Evolutionary conservation across 1,140 invertebrate genomes (phyloP), one percentile per base, ranked within the genome.

Genomic region (Magallana ariakensis): DNA sequence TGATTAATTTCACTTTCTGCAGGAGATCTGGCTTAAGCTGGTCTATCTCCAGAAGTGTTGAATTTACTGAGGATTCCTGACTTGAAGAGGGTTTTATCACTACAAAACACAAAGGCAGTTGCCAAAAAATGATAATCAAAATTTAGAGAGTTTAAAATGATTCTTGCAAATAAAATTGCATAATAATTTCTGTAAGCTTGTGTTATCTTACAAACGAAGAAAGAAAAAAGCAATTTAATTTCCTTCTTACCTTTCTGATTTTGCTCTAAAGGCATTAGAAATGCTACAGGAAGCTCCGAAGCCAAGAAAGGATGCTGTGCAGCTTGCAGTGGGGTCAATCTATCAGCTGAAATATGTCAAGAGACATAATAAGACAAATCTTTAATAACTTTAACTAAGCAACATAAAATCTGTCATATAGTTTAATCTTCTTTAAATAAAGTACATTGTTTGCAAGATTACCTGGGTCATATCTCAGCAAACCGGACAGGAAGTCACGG

Each of bases 381-480:
- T 46, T 46, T 46, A 2, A 46, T 46, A 46, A 46, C 33, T 46
- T 46, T 46, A 46, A 46, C 33, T 46, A 46, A 46, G 33, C 33
- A 46, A 46, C 33, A 46, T 5, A 46, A 46, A 46, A 46, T 46
- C 0, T 46, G 33, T 46, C 0, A 5, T 5, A 46, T 46, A 46
- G 5, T 46, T 46, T 46, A 2, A 46, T 46, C 33, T 46, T 46
- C 33, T 46, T 46, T 46, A 46, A 46, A 46, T 46, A 46, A 46
- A 46, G 33, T 46, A 46, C 33, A 46, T 2, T 46, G 33, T 46
- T 46, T 46, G 33, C 33, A 46, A 46, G 33, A 46, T 85, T 82
- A 93, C 92, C 91, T 84, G 92, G 92, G 82, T 91, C 82, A 84
- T 92, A 92, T 22, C 62, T 80, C 10, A 93, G 87, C 55, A 92